These are phyloP conservation scores for Excalfactoria chinensis DNA, from an alignment of 2,113 vertebrate species.

Conservation along the genomic window DNA sequence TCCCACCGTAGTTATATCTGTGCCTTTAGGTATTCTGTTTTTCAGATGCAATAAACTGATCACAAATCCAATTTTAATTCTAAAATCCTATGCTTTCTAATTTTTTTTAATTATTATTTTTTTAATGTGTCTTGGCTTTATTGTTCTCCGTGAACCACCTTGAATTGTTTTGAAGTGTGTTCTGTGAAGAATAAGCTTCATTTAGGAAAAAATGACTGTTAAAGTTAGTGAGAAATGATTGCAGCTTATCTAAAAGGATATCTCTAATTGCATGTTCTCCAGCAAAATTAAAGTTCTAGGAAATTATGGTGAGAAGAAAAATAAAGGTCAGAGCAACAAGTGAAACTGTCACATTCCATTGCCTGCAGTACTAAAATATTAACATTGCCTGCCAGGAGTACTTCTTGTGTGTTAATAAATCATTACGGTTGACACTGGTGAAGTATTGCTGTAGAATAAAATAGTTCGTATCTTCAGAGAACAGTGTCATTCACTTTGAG, in stretches of 20 bases:
- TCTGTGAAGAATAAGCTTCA: neutral
- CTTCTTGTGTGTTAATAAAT: conserved; percentile 55
- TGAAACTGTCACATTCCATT: conserved; percentile 43
- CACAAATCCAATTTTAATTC: neutral
- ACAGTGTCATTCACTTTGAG: neutral
- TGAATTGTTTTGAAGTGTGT: neutral
- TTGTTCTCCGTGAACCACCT: neutral
- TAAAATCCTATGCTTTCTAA: neutral
- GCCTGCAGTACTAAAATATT: conserved; percentile 55
- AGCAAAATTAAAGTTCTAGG: conserved; percentile 46
- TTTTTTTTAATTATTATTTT: neutral
- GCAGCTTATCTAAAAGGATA: conserved; percentile 26
- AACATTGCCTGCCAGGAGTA: conserved; percentile 39
- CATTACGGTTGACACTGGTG: conserved; percentile 14
- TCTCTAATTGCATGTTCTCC: conserved; percentile 34
- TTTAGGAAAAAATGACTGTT: neutral
- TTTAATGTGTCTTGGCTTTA: neutral
- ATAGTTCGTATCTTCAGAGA: neutral
- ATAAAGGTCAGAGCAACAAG: conserved; percentile 60
- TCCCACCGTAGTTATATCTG: neutral
- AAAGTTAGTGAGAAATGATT: conserved; percentile 2
- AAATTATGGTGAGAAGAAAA: conserved; percentile 44
- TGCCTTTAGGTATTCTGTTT: neutral
- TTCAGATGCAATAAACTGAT: neutral
- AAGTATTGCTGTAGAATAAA: neutral